These are phyloP conservation scores for Phaenicophaeus curvirostris DNA, from an alignment of 2,797 vertebrate genomes.

Conservation along the genomic window DNA sequence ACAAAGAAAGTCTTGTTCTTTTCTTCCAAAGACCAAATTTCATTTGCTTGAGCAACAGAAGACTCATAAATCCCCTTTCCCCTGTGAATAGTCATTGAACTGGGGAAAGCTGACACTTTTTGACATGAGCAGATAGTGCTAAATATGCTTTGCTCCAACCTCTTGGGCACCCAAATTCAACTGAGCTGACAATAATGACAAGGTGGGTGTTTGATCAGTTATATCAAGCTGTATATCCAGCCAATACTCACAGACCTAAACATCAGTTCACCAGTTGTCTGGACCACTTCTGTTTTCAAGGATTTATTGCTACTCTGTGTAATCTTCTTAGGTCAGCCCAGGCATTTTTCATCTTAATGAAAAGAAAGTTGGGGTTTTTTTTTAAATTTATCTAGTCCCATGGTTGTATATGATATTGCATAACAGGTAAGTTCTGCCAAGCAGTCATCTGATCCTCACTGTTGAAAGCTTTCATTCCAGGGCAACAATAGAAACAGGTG, in stretches of 20 bases:
- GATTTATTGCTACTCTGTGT: conserved; percentile 5
- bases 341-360: conserved; percentile 3
- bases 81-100: neutral
- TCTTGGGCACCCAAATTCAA: neutral
- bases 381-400: neutral
- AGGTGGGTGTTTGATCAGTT: neutral
- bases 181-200: neutral
- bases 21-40: neutral
- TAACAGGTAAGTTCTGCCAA: neutral
- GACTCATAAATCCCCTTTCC: neutral
- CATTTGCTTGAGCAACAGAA: neutral
- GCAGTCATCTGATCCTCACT: neutral
- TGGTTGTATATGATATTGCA: neutral
- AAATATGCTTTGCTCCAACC: neutral
- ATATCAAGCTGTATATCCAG: neutral
- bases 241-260: neutral
- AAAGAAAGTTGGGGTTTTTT: neutral
- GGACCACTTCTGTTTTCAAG: neutral
- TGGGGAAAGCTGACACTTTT: neutral
- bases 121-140: neutral
- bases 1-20: neutral
- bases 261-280: neutral
- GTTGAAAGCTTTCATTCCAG: neutral
- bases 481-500: neutral
- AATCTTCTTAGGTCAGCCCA: neutral